Evolutionary conservation across 2,113 vertebrate species (phyloP).

Genomic region (Polypterus senegalus): DNA sequence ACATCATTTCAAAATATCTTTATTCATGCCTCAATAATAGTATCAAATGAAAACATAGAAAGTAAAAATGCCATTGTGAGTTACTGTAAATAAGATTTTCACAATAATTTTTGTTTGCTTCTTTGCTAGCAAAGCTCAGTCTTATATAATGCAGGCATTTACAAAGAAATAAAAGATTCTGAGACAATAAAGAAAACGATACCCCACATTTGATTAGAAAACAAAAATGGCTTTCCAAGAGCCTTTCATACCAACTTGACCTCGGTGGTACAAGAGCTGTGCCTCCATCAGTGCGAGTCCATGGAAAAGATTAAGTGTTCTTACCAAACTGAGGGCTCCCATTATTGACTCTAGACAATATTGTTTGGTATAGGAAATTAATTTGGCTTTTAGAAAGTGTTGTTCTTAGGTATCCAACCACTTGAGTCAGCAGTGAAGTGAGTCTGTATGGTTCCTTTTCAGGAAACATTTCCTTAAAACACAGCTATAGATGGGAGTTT

Average conservation of each 20-base stretch:
- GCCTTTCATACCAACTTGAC: conserved; percentile 33
- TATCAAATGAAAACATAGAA: no score
- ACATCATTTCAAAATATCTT: no score
- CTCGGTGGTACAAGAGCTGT: neutral
- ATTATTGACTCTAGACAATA: conserved; percentile 36
- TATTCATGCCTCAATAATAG: no score
- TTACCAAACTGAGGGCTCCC: conserved; percentile 21
- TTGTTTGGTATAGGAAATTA: conserved; percentile 55
- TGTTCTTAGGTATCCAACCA: conserved; percentile 42
- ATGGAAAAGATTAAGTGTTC: conserved; percentile 38
- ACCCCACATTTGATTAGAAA: conserved; percentile 42
- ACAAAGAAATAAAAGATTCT: no score
- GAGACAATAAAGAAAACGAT: conserved; percentile 41
- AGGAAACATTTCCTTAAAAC: neutral
- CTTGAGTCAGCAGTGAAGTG: conserved; percentile 32
- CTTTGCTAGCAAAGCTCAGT: no score
- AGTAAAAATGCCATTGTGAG: no score
- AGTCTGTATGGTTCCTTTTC: neutral
- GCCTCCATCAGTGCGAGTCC: neutral
- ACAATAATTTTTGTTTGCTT: no score
- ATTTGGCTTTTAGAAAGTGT: conserved; percentile 48
- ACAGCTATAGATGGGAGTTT: neutral
- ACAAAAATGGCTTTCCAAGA: conserved; percentile 37
- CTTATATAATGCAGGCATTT: no score
- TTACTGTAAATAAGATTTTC: no score